A percentile compares a stretch with the other conserved stretches of the same genome.
These are phyloP conservation scores for Idaea dimidiata DNA, from an alignment of 2,888 invertebrate genomes.

Conservation along the genomic window DNA sequence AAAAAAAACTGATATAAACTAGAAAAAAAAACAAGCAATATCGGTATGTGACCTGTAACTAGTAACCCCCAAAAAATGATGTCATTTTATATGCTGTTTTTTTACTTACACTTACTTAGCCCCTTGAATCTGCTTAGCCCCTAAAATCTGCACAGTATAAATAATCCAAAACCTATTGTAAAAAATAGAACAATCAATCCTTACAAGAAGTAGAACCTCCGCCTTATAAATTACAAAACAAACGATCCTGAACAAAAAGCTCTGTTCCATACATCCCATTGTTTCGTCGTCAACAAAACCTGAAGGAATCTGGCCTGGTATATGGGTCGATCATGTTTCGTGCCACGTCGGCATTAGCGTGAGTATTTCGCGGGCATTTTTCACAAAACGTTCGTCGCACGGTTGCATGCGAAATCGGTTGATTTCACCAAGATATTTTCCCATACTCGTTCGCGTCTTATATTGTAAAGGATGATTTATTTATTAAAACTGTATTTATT, in stretches of 20 bases:
- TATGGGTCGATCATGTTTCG: conserved; percentile 60
- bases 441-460: conserved; percentile 34
- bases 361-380: conserved; percentile 54
- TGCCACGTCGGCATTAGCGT: conserved; percentile 61
- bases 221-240: not conserved
- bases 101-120: too few relatives aligned
- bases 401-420: conserved; percentile 59
- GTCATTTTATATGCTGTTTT: too few relatives aligned
- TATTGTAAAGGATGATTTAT: not conserved
- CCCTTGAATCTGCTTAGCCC: too few relatives aligned
- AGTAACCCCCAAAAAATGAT: too few relatives aligned
- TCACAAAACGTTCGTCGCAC: conserved; percentile 56
- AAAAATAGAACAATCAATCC: not conserved
- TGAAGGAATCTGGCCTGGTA: conserved; percentile 34
- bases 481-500: not conserved
- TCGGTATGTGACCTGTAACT: too few relatives aligned
- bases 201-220: not conserved
- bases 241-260: not conserved
- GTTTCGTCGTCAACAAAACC: conserved; percentile 14
- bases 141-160: too few relatives aligned
- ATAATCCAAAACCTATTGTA: too few relatives aligned
- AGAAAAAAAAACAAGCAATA: too few relatives aligned
- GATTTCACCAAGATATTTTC: conserved; percentile 55
- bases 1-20: too few relatives aligned
- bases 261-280: not conserved